Base-by-base conservation (phyloP, 2,113 vertebrate species). In the Podiceps cristatus region DNA sequence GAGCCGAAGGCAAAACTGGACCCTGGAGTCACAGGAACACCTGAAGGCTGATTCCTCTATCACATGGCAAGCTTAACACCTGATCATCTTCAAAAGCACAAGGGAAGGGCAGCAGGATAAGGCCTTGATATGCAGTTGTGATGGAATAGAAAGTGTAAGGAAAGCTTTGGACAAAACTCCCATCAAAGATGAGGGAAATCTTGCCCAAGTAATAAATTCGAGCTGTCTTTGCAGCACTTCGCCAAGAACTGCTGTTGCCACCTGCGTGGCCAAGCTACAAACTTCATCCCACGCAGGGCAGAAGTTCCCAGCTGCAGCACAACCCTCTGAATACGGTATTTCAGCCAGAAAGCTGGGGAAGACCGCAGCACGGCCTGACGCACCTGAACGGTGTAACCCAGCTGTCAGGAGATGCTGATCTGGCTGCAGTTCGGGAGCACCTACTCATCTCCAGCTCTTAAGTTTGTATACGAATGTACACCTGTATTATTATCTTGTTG, bases 281-380 rank as follows among this genome's bases (percentile, higher is more conserved):
- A 75, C 79, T 10, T n/a, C 76, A 81, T 7, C 80, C 42, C n/a
- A 17, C 33, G 2, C 11, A 1, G 4, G 73, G 73, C 68, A 89
- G 58, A 31, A 5, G 2, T 7, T 49, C 44, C 20, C 4, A 13
- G 79, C 33, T 2, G 8, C 44, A 49, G 45, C 50, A 52, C 19
- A 55, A 5, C 58, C 62, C 53, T 47, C 37, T 1, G n/a, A n/a
- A 3, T 3, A 0, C 3, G 1, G 35, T 0, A 11, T 49, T 11
- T 42, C 66, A 63, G 64, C 10, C 11, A 13, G 40, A 20, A 52
- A 40, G 59, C 59, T 7, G 29, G 63, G 19, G 5, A 7, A 13
- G 42, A 60, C 62, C 71, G 53, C 29, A 11, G 90, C 66, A 33
- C 53, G 37, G 35, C 47, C 85, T 6, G 24, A 2, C 47, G 15